Conservation (phyloP, 2,113 vertebrate species). For the Dissostichus mawsoni region DNA sequence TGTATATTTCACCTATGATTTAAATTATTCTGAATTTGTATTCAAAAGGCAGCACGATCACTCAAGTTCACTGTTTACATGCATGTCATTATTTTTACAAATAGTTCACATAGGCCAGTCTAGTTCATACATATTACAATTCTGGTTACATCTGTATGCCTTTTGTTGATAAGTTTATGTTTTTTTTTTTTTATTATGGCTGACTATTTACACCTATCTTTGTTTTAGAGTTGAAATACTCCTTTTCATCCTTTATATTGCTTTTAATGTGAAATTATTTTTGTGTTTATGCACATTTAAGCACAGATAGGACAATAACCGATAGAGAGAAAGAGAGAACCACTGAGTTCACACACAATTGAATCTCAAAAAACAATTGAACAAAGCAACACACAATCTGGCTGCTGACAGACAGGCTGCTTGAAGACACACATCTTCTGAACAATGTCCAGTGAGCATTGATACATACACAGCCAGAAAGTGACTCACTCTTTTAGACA, state of each 20-base stretch:
- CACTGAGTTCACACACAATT: conserved; percentile 7
- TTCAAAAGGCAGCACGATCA: conserved; percentile 18
- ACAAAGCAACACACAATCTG: conserved; percentile 51
- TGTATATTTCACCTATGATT: conserved; percentile 44
- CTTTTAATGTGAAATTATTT: too few relatives aligned
- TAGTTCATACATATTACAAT: not conserved
- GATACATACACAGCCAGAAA: conserved; percentile 26
- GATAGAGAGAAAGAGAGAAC: not conserved
- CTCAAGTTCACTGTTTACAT: conserved; percentile 1
- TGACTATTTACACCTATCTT: not conserved
- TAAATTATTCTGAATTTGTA: conserved; percentile 35
- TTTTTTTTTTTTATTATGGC: conserved; percentile 2
- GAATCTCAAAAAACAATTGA: conserved; percentile 43
- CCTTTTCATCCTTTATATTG: too few relatives aligned
- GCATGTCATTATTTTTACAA: conserved; percentile 9
- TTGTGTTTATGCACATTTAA: conserved; percentile 1
- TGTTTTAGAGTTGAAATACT: too few relatives aligned
- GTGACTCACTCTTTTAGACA: conserved; percentile 47
- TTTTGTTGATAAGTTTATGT: conserved; percentile 8
- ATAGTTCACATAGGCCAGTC: not conserved
- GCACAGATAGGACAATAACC: not conserved
- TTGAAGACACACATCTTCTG: conserved; percentile 55
- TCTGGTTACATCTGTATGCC: not conserved
- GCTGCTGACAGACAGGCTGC: conserved; percentile 45
- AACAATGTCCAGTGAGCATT: conserved; percentile 45